Evolutionary conservation across 2,797 vertebrate species (phyloP), one percentile per base, ranked within the genome.

Genomic region (Cirrhinus molitorella): DNA sequence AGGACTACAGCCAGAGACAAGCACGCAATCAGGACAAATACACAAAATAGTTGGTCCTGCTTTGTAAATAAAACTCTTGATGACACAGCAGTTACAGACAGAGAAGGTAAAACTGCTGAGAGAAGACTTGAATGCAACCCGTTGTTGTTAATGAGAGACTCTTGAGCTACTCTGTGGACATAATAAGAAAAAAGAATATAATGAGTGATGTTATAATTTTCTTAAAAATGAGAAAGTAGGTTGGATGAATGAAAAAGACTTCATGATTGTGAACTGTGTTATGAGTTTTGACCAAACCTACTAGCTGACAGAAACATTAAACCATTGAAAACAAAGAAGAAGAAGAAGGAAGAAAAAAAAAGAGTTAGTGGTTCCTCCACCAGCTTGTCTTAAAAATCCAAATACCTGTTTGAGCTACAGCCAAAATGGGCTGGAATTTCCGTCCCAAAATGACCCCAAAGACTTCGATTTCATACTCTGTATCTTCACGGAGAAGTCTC

Each of bases 361-460:
- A 8, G 25, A 53, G 71, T 34, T 78, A 34, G 51, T 43, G 51
- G 65, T 28, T 72, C 51, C 49, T 66, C 75, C 61, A 68, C 23
- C 28, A 67, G 68, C 43, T 79, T 85, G 49, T 49, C 9, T 34
- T 34, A 55, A 77, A 45, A 51, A 53, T 80, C 83, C 25, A 72
- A 93, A 93, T 99, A 99, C 98, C 98, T 99, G 98, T 99, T 91
- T 89, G 96, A 88, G 96, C 96, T 89, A 94, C 59, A 80, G 95
- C 87, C 82, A 87, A 94, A 91, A 98, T 45, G 14, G 98, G 95
- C 86, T 97, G 95, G 91, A 97, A 97, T 74, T 93, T 94, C 71
- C 91, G 95, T 94, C 96, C 97, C 82, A 91, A 93, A 93, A 96
- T 89, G 88, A 97, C 59, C 87, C 98, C 98, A 92, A 96, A 97